Base-by-base conservation (phyloP, 2,888 invertebrate species). In the Panopea generosa region DNA sequence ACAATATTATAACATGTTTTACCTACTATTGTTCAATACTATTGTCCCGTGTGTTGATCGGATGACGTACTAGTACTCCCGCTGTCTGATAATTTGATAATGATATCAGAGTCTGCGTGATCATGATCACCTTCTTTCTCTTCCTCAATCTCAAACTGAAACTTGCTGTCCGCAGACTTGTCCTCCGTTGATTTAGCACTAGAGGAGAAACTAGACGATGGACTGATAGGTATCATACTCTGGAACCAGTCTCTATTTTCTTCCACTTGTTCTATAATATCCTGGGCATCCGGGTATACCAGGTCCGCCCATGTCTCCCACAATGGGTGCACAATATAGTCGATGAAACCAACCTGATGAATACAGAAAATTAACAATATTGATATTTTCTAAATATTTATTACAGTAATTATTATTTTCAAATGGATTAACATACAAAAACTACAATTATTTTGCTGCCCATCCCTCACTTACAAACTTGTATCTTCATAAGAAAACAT, bases 241-340 rank as follows among this genome's bases (percentile, higher is more conserved):
- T 97, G 96, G 93, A 97, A 98, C 96, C 98, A 99, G 94, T 99
- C 98, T 87, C 99, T 95, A 93, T 99, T 99, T 94, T 99, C 98
- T 93, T 99, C 99, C 90, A 99, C 94, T 59, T 97, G 98, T 93
- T 99, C 99, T 84, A 99, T 94, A 89, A 99, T 99, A 86, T 98
- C 97, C 94, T 99, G 99, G 59, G 99, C 99, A 92, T 99, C 99
- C 2, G 99, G 99, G 93, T 99, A 98, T 56, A 99, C 99, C 82
- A 99, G 94, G 93, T 99, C 99, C 14, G 98, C 99, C 99, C 99
- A 99, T 62, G 99, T 99, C 93, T 99, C 99, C 98, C 99, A 99
- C 78, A 99, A 94, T 1, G 99, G 99, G 94, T 99, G 99, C 47
- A 99, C 99, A 92, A 99, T 99, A 94, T 99, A 99, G 94, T 99